Conservation (phyloP, 2,113 vertebrate genomes). For the Erpornis zantholeuca region DNA sequence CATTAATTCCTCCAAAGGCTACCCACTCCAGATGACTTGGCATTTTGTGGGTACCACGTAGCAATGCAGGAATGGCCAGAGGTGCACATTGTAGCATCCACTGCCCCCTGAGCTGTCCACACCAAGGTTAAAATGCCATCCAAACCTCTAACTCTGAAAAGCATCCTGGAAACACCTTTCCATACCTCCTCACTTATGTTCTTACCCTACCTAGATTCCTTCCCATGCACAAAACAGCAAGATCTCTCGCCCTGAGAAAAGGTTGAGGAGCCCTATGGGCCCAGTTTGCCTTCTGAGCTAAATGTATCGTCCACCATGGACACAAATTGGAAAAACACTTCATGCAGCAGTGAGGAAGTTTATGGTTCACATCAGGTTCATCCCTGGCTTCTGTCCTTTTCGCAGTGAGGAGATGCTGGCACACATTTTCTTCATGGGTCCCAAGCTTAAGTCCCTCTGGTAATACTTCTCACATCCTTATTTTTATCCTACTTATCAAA, state of each 20-base stretch:
- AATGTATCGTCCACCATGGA: background rate
- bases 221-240: background rate
- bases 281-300: background rate
- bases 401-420: background rate
- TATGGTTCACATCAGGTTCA: background rate
- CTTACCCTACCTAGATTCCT: background rate
- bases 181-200: accelerated
- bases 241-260: background rate
- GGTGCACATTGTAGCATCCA: background rate
- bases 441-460: background rate
- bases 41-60: background rate
- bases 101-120: background rate
- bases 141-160: background rate
- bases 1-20: background rate
- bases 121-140: background rate
- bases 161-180: background rate
- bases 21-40: background rate
- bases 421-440: background rate
- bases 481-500: background rate
- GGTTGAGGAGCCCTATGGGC: background rate
- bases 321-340: background rate
- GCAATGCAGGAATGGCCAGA: background rate
- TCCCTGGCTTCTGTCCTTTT: background rate
- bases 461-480: background rate
- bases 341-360: background rate